phyloP scores from a whole-genome alignment of 2,888 invertebrate species.

The Cheiracanthium punctorium region DNA sequence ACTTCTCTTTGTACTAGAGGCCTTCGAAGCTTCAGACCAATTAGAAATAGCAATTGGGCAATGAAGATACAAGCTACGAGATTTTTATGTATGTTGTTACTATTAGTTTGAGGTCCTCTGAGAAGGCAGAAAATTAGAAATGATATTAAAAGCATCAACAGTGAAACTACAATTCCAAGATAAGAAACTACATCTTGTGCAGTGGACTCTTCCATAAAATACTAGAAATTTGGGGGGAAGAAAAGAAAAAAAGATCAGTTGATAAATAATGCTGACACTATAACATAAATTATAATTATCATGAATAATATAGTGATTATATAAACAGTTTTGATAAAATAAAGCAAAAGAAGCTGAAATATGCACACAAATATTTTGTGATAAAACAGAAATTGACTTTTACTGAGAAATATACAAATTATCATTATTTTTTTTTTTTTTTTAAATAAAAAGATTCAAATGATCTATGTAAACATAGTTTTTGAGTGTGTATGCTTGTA shows the following conservation, averaged over 20 bases:
- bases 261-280: constrained; percentile 1
- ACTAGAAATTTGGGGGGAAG: constrained; percentile 64
- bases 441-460: too few relatives aligned
- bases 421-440: too few relatives aligned
- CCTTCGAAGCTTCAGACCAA: constrained; percentile 89
- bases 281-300: too few relatives aligned
- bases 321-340: too few relatives aligned
- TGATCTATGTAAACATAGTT: too few relatives aligned
- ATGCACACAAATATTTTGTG: too few relatives aligned
- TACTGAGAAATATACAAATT: too few relatives aligned
- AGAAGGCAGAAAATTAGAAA: constrained; percentile 88
- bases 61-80: constrained; percentile 92
- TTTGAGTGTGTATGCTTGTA: too few relatives aligned
- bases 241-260: neutral
- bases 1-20: constrained; percentile 90
- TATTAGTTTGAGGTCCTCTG: constrained; percentile 84
- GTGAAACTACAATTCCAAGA: constrained; percentile 89
- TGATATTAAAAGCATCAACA: constrained; percentile 86
- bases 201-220: constrained; percentile 87
- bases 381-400: too few relatives aligned
- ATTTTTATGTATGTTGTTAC: constrained; percentile 95
- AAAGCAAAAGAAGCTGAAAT: too few relatives aligned
- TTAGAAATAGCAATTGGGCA: constrained; percentile 88
- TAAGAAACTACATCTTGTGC: constrained; percentile 91
- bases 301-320: too few relatives aligned